Evolutionary conservation across 2,888 invertebrate genomes (phyloP), one percentile per base, ranked within the genome.

Genomic region (Eremobia ochroleuca): DNA sequence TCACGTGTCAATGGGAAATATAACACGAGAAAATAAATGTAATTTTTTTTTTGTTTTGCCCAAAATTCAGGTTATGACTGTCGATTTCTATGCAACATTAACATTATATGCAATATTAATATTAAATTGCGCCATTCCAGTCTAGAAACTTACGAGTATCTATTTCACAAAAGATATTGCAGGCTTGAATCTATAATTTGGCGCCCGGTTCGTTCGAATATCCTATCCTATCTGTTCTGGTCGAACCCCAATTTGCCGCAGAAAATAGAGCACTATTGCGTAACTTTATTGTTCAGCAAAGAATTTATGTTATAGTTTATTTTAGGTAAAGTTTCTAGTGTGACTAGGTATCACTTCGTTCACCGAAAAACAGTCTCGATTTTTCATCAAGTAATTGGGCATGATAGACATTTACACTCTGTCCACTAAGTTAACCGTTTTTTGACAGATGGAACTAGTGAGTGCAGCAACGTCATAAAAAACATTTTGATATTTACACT

Each of bases 101-200:
- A 58, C n/a, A n/a, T n/a, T n/a, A n/a, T n/a, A n/a, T n/a, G n/a
- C n/a, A n/a, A n/a, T 8, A 5, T 55, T 40, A 49, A 8, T 34
- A 0, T 43, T 15, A 52, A 71, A 62, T 62, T 28, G 9, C 18
- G 6, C 15, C 37, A 46, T 46, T 46, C 21, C 31, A 25, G 9
- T 5, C 15, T n/a, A 4, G 28, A 65, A 65, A 74, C 28, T 21
- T 70, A n/a, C n/a, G n/a, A n/a, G n/a, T 43, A 55, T 72, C 34
- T 58, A 78, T 49, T 81, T 65, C 13, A 52, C 18, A 43, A 34
- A 66, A 55, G 37, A 28, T 28, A 59, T 59, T 73, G 49, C 40
- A 74, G 43, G 43, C 21, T 61, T 46, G 34, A 61, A 58, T 72
- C 64, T 43, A 75, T 43, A 81, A 75, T 66, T 79, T 75, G 43